These are phyloP conservation scores for Eriocheir sinensis DNA, from an alignment of 1,140 invertebrate genomes.

Conservation along the genomic window DNA sequence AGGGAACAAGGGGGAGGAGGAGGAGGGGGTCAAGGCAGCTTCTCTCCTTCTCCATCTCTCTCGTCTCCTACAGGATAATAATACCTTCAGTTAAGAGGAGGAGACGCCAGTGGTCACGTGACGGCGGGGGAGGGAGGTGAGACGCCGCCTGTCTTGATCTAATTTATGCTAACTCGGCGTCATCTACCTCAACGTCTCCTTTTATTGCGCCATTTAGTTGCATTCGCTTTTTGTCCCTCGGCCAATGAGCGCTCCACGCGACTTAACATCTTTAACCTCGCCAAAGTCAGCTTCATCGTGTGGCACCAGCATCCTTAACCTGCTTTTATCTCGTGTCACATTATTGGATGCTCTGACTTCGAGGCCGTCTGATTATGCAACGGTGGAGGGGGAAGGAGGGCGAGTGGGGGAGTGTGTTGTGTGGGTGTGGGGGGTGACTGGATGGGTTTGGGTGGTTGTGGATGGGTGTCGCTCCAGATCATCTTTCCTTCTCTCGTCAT, in stretches of 20 bases:
- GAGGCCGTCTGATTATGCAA: too few species aligned
- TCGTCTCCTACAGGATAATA: neutral
- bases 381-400: too few species aligned
- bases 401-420: too few species aligned
- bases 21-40: neutral
- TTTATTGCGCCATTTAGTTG: neutral
- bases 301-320: neutral
- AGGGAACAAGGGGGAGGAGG: neutral
- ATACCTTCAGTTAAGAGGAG: neutral
- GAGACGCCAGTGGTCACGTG: neutral
- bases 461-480: neutral
- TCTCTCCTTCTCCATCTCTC: conserved; percentile 18
- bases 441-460: neutral
- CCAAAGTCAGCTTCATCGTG: neutral
- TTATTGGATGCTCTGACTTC: neutral
- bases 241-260: neutral
- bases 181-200: conserved; percentile 14
- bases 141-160: neutral
- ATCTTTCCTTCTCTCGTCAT: too few species aligned
- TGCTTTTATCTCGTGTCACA: neutral
- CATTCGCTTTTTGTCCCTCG: neutral
- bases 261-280: neutral
- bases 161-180: neutral
- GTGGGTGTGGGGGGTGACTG: neutral
- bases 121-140: neutral